Conservation (phyloP, 2,113 vertebrate genomes). For the Piliocolobus tephrosceles region DNA sequence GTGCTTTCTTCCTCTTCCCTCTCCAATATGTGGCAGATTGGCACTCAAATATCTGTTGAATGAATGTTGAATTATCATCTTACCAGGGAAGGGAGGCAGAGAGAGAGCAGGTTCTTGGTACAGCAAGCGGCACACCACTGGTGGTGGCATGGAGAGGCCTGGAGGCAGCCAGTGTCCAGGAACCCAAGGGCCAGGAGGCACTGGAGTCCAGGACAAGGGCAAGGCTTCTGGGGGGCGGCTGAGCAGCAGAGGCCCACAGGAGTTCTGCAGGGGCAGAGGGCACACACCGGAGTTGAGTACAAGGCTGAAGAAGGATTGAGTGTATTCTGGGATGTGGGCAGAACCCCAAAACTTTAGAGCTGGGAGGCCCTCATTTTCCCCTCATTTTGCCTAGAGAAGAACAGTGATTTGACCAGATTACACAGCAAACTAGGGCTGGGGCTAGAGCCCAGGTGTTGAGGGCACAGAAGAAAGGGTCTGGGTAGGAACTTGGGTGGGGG, state of each 20-base stretch:
- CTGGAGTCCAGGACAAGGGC: slow-evolving; percentile 69
- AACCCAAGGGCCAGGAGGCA: slow-evolving; percentile 47
- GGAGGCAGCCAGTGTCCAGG: slow-evolving; percentile 74
- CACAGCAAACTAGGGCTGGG: not conserved
- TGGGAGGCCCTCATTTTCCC: not conserved
- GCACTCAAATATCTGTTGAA: not conserved
- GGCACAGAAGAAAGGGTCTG: not conserved
- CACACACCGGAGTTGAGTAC: not conserved
- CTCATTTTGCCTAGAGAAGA: not conserved
- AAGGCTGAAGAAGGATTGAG: not conserved
- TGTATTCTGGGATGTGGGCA: not conserved
- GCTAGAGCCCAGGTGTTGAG: not conserved
- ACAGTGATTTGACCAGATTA: not conserved
- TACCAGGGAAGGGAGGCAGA: slow-evolving; percentile 72
- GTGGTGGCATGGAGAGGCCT: slow-evolving; percentile 67
- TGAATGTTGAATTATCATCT: not conserved
- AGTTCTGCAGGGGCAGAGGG: slow-evolving; percentile 30
- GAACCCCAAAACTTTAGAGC: not conserved
- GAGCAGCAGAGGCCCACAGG: slow-evolving; percentile 48
- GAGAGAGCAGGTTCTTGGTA: slow-evolving; percentile 70
- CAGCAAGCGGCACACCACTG: slow-evolving; percentile 71
- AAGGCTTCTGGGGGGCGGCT: slow-evolving; percentile 53
- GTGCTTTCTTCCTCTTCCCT: not conserved
- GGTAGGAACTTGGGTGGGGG: not conserved
- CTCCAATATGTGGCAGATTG: not conserved